These are phyloP conservation scores for Candidula unifasciata DNA, from an alignment of 2,888 invertebrate genomes.

Conservation along the genomic window DNA sequence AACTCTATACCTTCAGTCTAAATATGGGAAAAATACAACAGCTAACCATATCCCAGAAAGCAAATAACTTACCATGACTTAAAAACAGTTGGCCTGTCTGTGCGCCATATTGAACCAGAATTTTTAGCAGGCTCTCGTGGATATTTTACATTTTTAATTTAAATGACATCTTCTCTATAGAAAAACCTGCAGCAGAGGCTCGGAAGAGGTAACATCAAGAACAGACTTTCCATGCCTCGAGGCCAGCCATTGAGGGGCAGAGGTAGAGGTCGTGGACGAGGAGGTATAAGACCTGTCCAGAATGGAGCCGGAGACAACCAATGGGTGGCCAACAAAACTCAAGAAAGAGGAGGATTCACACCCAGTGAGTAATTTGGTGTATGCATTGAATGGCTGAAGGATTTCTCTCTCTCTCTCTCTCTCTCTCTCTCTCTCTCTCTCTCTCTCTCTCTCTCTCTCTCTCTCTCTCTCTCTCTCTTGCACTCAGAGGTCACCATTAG, in stretches of 20 bases:
- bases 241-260: constrained; percentile 41
- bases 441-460: constrained; percentile 30
- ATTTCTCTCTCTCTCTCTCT: constrained; percentile 9
- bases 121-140: constrained; percentile 58
- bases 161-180: constrained; percentile 50
- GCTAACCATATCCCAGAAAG: too few species aligned
- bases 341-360: constrained; percentile 53
- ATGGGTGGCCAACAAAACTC: constrained; percentile 21
- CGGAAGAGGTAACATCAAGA: constrained; percentile 66
- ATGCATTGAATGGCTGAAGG: too few species aligned
- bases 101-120: too few species aligned
- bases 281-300: neutral
- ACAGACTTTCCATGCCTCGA: constrained; percentile 65
- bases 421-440: constrained; percentile 30
- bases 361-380: constrained; percentile 44
- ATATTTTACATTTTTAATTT: neutral
- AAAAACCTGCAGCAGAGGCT: constrained; percentile 59
- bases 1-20: too few species aligned
- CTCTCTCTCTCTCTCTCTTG: neutral
- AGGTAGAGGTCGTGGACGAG: constrained; percentile 39
- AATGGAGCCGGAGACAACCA: constrained; percentile 31
- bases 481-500: too few species aligned
- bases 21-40: too few species aligned
- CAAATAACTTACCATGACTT: too few species aligned
- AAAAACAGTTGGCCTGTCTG: too few species aligned